These are phyloP conservation scores for Labeo calbasu DNA, from an alignment of 2,797 vertebrate genomes.

Conservation along the genomic window DNA sequence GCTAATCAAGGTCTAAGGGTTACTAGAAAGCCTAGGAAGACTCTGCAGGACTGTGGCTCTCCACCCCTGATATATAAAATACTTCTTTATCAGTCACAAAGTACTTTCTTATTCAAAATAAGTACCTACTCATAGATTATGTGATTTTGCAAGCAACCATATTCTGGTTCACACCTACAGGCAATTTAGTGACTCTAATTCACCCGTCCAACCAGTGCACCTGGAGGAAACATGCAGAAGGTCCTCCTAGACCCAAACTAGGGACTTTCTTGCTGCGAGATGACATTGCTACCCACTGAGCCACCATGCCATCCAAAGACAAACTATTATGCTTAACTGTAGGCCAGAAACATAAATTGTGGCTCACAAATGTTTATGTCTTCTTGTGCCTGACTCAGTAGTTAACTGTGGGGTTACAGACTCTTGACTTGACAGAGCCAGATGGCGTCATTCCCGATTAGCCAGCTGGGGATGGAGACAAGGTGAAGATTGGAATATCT, in stretches of 20 bases:
- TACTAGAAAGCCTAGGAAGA: no score
- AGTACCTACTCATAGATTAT: neutral
- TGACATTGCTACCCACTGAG: neutral
- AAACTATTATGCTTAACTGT: slow-evolving; percentile 64
- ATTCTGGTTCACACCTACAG: neutral
- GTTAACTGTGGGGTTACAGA: neutral
- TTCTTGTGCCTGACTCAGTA: slow-evolving; percentile 25
- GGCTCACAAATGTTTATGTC: slow-evolving; percentile 51
- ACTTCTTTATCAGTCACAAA: no score
- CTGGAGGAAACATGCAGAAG: neutral
- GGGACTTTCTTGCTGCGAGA: neutral
- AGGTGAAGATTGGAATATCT: slow-evolving; percentile 2
- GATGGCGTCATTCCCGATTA: neutral
- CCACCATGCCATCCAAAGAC: slow-evolving; percentile 45
- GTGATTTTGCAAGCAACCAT: neutral
- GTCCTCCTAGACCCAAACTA: neutral
- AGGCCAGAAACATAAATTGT: slow-evolving; percentile 65
- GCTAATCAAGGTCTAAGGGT: no score
- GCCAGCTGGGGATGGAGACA: neutral
- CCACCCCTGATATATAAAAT: no score
- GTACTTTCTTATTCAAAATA: no score
- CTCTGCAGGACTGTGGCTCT: no score
- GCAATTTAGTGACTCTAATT: neutral
- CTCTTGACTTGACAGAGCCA: neutral
- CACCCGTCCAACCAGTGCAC: neutral